Evolutionary conservation across 2,113 vertebrate species (phyloP).

Genomic region (Burhinus oedicnemus): DNA sequence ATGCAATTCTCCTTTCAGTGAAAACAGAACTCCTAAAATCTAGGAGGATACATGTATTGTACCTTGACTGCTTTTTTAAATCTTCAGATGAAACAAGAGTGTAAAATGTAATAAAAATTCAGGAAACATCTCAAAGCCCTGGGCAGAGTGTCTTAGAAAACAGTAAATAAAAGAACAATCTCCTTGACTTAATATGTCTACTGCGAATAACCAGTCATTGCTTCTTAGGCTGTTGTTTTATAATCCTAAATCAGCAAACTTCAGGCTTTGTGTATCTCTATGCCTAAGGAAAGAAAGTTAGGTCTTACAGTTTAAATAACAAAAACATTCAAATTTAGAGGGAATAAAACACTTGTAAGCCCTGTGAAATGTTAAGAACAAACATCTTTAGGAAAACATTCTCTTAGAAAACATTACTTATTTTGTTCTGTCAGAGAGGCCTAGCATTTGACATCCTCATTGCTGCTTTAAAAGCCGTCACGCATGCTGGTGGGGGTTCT

Average conservation of each 20-base stretch:
- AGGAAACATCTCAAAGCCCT: conserved; percentile 34
- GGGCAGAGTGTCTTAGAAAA: conserved; percentile 49
- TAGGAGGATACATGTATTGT: conserved; percentile 16
- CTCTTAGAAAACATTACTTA: background rate
- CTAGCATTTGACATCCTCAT: background rate
- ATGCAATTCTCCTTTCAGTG: conserved; percentile 27
- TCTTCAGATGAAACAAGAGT: conserved; percentile 54
- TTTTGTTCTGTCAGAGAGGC: background rate
- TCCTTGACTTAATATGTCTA: conserved; percentile 62
- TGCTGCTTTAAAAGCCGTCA: background rate
- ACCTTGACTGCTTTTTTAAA: conserved; percentile 28
- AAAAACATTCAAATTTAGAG: background rate
- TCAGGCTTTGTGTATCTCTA: background rate
- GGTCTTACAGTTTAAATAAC: background rate
- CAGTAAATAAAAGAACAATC: conserved; percentile 36
- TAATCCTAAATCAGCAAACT: conserved; percentile 52
- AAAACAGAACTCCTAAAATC: conserved; percentile 49
- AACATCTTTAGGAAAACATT: background rate
- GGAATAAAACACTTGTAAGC: background rate
- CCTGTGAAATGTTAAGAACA: background rate
- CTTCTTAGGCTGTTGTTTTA: conserved; percentile 53
- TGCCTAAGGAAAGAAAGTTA: background rate
- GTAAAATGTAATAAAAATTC: conserved; percentile 71
- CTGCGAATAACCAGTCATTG: conserved; percentile 54
- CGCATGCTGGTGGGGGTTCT: background rate